These are phyloP conservation scores for Channa striata DNA, from an alignment of 2,797 vertebrate species.

Conservation along the genomic window DNA sequence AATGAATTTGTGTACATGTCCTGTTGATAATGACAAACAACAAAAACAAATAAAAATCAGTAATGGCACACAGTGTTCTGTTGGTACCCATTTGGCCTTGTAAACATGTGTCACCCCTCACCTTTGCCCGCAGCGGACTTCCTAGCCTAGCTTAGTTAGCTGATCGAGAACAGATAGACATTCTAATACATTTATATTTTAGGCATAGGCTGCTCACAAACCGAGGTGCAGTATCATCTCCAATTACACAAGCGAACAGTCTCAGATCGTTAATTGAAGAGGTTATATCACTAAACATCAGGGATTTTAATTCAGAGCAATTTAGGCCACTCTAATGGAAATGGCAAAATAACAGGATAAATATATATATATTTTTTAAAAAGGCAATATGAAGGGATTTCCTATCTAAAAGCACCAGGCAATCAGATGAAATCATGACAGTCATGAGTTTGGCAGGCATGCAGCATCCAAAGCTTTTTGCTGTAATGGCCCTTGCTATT, in stretches of 20 bases:
- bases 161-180: slow-evolving; percentile 22
- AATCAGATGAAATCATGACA: slow-evolving; percentile 75
- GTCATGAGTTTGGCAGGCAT: slow-evolving; percentile 72
- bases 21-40: slow-evolving; percentile 12
- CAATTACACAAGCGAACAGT: slow-evolving; percentile 61
- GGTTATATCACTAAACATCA: slow-evolving; percentile 68
- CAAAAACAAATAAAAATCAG: slow-evolving; percentile 28
- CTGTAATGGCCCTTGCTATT: slow-evolving; percentile 78
- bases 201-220: slow-evolving; percentile 41
- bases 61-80: slow-evolving; percentile 14
- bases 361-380: slow-evolving; percentile 47
- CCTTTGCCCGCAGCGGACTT: slow-evolving; percentile 26
- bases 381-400: slow-evolving; percentile 64
- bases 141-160: neutral
- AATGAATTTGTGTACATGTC: slow-evolving; percentile 24
- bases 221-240: slow-evolving; percentile 38
- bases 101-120: slow-evolving; percentile 31
- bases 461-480: slow-evolving; percentile 76
- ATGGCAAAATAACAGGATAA: slow-evolving; percentile 68
- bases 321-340: slow-evolving; percentile 71
- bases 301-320: slow-evolving; percentile 71
- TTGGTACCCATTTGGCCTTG: slow-evolving; percentile 23
- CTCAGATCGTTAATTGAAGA: slow-evolving; percentile 69
- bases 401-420: slow-evolving; percentile 75
- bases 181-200: slow-evolving; percentile 36